Base-by-base conservation (phyloP, 1,140 invertebrate species). In the Ostrea edulis region DNA sequence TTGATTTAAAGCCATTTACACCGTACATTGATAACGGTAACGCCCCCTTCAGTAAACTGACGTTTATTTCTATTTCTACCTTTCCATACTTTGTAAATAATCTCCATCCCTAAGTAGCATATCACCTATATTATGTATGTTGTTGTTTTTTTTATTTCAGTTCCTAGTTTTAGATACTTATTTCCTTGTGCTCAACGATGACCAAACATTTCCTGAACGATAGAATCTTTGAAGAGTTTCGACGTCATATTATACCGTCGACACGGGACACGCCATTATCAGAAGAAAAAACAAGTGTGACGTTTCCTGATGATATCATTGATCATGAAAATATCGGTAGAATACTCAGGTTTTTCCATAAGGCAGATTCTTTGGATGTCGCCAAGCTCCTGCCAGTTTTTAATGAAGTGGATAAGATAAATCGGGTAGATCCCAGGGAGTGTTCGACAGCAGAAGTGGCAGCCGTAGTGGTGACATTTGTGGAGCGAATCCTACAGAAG, bases 221-320 rank as follows among this genome's bases (percentile, higher is more conserved):
- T 77, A 25, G 5, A 35, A 25, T 29, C 14, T 77, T 77, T 77
- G 68, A 77, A 9, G 68, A 77, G 14, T 77, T 77, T 25, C 68
- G 68, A 77, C 68, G 22, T 17, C 68, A 77, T 77, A 77, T 77
- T 77, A 11, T 77, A 25, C 68, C 68, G 11, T 77, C 68, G 12
- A 14, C 22, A 14, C 25, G 14, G 68, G 68, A 77, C 11, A 35
- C 25, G 14, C 29, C 29, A 29, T 77, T 25, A 22, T 35, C 9
- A 77, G 68, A 77, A 44, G 12, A 77, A 12, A 77, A 14, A 35
- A 11, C 25, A 25, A 22, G 29, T 5, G 3, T 29, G 29, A 35
- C 68, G 8, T 77, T 35, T 77, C 68, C 68, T 35, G 9, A 9
- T 29, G 68, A 77, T 77, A 14, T 77, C 11, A 25, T 77, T 35